phyloP scores from a whole-genome alignment of 2,113 vertebrate genomes.

The Oxyruncus cristatus region DNA sequence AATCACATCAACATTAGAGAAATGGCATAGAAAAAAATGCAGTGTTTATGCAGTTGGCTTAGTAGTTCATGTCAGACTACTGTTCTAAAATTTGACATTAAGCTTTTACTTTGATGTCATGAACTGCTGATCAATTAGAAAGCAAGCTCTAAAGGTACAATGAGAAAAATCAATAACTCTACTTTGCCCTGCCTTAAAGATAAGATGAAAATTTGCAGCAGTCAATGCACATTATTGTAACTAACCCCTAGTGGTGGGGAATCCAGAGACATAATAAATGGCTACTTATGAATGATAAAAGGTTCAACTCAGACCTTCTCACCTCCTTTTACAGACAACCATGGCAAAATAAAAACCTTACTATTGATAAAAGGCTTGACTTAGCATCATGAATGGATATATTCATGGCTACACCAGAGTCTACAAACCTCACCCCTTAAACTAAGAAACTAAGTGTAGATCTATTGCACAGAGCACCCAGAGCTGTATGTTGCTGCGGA shows the following conservation, averaged over 20 bases:
- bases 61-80: background rate
- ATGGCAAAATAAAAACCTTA: background rate
- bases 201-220: background rate
- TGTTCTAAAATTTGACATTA: background rate
- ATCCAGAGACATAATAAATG: background rate
- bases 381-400: background rate
- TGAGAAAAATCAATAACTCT: conserved; percentile 15
- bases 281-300: background rate
- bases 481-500: background rate
- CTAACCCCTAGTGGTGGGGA: background rate
- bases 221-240: background rate
- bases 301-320: background rate
- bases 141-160: background rate
- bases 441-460: background rate
- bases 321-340: background rate
- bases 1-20: background rate
- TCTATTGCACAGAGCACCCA: background rate
- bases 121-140: conserved; percentile 12
- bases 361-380: background rate
- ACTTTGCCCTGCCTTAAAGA: background rate
- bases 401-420: background rate
- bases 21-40: background rate
- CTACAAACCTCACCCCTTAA: background rate
- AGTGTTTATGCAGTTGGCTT: background rate
- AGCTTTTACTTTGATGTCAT: conserved; percentile 8